phyloP scores from a whole-genome alignment of 2,888 invertebrate genomes.

The Phasia obesa region DNA sequence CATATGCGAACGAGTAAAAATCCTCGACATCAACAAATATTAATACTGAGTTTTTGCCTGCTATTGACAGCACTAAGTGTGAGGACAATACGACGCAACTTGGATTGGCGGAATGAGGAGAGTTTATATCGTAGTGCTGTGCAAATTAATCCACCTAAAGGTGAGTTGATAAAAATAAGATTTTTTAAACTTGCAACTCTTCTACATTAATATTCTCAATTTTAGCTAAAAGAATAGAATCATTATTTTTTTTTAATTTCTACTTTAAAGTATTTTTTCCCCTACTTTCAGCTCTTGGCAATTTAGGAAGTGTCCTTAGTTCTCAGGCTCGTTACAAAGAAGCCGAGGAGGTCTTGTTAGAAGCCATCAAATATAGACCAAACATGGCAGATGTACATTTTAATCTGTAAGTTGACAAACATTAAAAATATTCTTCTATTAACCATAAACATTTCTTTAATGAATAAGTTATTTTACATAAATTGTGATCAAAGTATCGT shows the following conservation, averaged over 20 bases:
- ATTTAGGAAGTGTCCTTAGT: conserved; percentile 97
- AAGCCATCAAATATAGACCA: conserved; percentile 93
- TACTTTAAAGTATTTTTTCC: conserved; percentile 28
- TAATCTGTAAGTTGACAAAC: conserved; percentile 92
- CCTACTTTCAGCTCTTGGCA: conserved; percentile 91
- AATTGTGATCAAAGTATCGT: no score
- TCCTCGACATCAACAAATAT: conserved; percentile 76
- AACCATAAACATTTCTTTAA: no score
- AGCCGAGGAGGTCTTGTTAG: conserved; percentile 95
- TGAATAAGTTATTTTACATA: no score
- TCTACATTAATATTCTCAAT: neutral
- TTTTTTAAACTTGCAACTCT: neutral
- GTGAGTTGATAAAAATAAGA: conserved; percentile 83
- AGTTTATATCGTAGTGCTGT: conserved; percentile 95
- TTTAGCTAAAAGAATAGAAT: neutral
- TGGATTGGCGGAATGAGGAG: conserved; percentile 97
- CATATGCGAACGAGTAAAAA: conserved; percentile 81
- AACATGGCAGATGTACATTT: conserved; percentile 99
- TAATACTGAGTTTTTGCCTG: conserved; percentile 82
- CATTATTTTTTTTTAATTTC: neutral
- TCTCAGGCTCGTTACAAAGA: conserved; percentile 92
- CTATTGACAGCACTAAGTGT: conserved; percentile 88
- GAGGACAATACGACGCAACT: conserved; percentile 91
- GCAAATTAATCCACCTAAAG: conserved; percentile 98
- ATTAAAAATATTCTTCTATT: neutral